Evolutionary conservation across 2,888 invertebrate genomes (phyloP).

Genomic region (Lasioglossum oenotherae): DNA sequence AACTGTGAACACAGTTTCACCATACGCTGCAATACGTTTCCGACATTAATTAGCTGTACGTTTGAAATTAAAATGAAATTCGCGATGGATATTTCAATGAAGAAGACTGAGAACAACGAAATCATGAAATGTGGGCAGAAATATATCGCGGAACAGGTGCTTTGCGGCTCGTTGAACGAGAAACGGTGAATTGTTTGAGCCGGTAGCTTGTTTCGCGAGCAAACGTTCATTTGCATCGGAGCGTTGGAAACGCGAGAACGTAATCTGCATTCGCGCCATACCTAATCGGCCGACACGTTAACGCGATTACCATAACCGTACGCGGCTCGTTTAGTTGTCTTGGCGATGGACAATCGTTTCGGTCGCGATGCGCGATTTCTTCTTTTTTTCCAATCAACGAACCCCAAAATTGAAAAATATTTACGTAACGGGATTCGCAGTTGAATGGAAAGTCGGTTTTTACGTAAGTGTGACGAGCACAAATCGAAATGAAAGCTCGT

Average conservation of each 20-base stretch:
- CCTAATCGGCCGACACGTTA: neutral
- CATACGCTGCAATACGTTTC: neutral
- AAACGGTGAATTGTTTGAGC: conserved; percentile 40
- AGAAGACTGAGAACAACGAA: neutral
- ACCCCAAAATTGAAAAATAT: conserved; percentile 13
- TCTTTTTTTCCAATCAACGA: neutral
- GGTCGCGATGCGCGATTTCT: neutral
- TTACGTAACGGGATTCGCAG: conserved; percentile 30
- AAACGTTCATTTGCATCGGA: conserved; percentile 38
- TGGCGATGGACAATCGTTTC: neutral
- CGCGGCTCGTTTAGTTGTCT: neutral
- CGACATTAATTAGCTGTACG: neutral
- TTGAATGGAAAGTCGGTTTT: conserved; percentile 44
- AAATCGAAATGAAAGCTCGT: conserved; percentile 13
- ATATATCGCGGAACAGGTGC: conserved; percentile 20
- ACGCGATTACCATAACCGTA: neutral
- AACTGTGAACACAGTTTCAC: neutral
- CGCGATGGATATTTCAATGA: neutral
- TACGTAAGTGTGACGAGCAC: conserved; percentile 33
- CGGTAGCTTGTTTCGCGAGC: conserved; percentile 45
- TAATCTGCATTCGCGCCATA: conserved; percentile 10
- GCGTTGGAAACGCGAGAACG: conserved; percentile 17
- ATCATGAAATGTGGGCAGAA: neutral
- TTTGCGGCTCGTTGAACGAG: conserved; percentile 26
- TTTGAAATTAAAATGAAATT: neutral